Base-by-base conservation (phyloP, 2,113 vertebrate genomes). In the Ageneiosus marmoratus region DNA sequence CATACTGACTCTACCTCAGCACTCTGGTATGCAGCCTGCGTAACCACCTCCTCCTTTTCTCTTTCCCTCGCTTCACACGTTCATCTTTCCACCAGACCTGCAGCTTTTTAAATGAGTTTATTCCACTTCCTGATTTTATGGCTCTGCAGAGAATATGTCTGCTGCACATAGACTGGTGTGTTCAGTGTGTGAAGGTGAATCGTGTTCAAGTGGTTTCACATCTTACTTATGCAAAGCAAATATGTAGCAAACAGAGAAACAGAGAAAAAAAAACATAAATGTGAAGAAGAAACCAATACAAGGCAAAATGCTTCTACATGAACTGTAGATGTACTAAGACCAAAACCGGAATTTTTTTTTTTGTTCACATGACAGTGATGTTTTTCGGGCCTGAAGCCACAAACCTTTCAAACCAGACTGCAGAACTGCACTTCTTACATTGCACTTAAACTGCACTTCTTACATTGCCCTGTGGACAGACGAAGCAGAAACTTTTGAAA, bases 221-320 rank as follows among this genome's bases (percentile, higher is more conserved):
- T 67, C 83, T 80, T 77, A 84, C 85, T 88, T 87, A 90, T 88
- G 84, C 34, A 79, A 79, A 78, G 79, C 46, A 78, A 89, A 62
- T 24, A 18, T 79, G 81, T 72, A 70, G 44, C 56, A 29, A 24
- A 32, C 27, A 13, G 56, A 58, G 48, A 76, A 27, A 46, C 56
- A 34, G n/a, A n/a, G n/a, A n/a, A 20, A 70, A 72, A 67, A 67
- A 16, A 34, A 80, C 6, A 20, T 56, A 46, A 83, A 24, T 70
- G 27, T 27, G 18, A 67, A 41, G 58, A 37, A 34, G 84, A 51
- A 34, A 51, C 32, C 13, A 58, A 65, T 7, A 69, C 44, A 77
- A 44, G 34, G 56, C 46, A 22, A 48, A 53, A 58, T 15, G 48
- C 8, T 56, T 22, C 3, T n/a, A 44, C 1, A 24, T 62, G 18